phyloP scores from a whole-genome alignment of 2,888 invertebrate genomes.

The Coenonympha arcania region DNA sequence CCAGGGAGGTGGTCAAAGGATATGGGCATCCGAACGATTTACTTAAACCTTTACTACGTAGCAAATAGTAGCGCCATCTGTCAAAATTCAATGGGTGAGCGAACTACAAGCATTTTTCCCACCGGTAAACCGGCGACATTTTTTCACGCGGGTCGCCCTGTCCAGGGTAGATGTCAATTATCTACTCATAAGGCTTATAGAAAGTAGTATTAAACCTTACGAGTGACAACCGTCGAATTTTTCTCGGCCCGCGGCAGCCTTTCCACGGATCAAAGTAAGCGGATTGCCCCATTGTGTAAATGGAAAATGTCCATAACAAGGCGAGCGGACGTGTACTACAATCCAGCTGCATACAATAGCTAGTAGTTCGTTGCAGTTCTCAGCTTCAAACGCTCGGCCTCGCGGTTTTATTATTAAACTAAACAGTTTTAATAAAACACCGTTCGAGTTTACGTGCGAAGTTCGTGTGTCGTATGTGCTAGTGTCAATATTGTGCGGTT shows the following conservation, averaged over 20 bases:
- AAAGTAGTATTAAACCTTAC: no score
- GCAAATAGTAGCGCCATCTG: no score
- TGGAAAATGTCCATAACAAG: constrained; percentile 67
- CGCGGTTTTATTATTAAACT: constrained; percentile 28
- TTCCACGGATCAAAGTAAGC: constrained; percentile 35
- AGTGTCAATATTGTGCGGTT: neutral
- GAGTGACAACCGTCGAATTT: constrained; percentile 1
- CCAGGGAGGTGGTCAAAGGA: no score
- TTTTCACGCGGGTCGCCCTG: no score
- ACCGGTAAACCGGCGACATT: no score
- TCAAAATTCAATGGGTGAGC: no score
- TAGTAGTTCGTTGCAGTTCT: constrained; percentile 64
- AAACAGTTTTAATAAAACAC: constrained; percentile 7
- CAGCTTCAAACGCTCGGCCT: constrained; percentile 67
- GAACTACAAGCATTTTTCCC: no score
- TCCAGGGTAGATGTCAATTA: no score
- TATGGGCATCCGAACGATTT: no score
- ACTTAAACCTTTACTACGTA: no score
- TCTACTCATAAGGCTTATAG: no score
- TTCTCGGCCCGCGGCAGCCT: constrained; percentile 12
- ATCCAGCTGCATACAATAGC: constrained; percentile 74
- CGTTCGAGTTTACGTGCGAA: constrained; percentile 11
- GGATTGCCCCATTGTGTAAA: constrained; percentile 64
- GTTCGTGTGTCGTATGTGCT: constrained; percentile 6
- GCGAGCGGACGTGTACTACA: constrained; percentile 58